These are phyloP conservation scores for Helobdella robusta DNA, from an alignment of 2,888 invertebrate genomes.

Conservation along the genomic window DNA sequence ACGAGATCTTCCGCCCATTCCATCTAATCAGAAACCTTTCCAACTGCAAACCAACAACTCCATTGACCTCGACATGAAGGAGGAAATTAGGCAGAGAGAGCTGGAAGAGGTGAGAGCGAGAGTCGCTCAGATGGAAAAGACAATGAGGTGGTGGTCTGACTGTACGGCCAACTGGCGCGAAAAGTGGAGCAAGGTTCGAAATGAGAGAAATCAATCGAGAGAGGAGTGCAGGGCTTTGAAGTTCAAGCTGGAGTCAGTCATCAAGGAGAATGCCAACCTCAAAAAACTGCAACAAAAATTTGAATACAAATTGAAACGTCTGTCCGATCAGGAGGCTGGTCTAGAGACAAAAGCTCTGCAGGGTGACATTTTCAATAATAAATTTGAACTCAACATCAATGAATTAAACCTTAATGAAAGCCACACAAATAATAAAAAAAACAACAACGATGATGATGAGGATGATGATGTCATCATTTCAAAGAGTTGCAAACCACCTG, in stretches of 20 bases:
- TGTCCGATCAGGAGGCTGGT: not conserved
- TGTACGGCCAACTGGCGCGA: conserved; percentile 92
- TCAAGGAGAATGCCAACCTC: conserved; percentile 55
- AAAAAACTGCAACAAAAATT: conserved; percentile 59
- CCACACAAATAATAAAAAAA: too few species aligned
- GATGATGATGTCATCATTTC: too few species aligned
- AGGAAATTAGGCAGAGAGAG: conserved; percentile 53
- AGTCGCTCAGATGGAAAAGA: conserved; percentile 96
- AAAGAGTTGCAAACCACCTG: too few species aligned
- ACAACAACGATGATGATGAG: too few species aligned
- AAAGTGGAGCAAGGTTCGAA: conserved; percentile 79
- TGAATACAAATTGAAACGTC: conserved; percentile 21
- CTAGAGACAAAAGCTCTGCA: conserved; percentile 7
- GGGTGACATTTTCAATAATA: conserved; percentile 6
- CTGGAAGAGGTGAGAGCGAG: conserved; percentile 85
- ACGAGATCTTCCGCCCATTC: conserved; percentile 34
- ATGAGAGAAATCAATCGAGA: conserved; percentile 78
- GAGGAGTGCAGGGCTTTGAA: conserved; percentile 77
- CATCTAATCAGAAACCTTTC: conserved; percentile 18
- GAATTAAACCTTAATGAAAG: not conserved
- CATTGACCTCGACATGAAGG: conserved; percentile 29
- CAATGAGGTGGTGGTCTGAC: conserved; percentile 97
- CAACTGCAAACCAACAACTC: conserved; percentile 23
- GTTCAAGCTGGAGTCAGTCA: conserved; percentile 62
- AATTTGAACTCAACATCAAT: conserved; percentile 4